phyloP scores from a whole-genome alignment of 2,888 invertebrate species.

The Spodoptera littoralis region DNA sequence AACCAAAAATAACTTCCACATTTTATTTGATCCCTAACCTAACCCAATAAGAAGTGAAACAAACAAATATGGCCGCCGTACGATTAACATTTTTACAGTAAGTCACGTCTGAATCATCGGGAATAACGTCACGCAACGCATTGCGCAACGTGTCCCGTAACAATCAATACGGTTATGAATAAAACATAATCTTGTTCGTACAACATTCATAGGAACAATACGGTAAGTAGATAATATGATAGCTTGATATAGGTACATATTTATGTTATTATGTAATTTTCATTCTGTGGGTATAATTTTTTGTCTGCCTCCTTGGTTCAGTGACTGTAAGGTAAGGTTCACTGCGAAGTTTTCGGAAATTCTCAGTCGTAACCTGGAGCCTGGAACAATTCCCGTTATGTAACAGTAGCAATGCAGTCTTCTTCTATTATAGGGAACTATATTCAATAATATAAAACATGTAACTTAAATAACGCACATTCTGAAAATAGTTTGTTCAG shows the following conservation, averaged over 20 bases:
- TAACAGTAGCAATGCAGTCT: too few species aligned
- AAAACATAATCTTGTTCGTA: slow-evolving; percentile 36
- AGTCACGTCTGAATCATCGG: slow-evolving; percentile 64
- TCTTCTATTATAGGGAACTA: too few species aligned
- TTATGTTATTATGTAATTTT: slow-evolving; percentile 1
- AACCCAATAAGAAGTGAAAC: slow-evolving; percentile 1
- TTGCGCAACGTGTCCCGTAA: slow-evolving; percentile 53
- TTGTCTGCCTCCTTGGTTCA: too few species aligned
- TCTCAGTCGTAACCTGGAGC: too few species aligned
- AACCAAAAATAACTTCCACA: too few species aligned
- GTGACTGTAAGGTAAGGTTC: too few species aligned
- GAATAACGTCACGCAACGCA: slow-evolving; percentile 44
- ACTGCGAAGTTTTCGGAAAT: too few species aligned
- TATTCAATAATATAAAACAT: too few species aligned
- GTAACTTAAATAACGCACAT: too few species aligned
- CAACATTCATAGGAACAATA: slow-evolving; percentile 1
- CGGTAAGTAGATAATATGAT: background rate
- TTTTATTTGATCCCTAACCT: too few species aligned
- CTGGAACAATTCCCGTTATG: too few species aligned
- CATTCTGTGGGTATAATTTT: background rate
- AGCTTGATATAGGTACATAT: background rate
- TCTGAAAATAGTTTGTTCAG: too few species aligned
- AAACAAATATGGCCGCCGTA: slow-evolving; percentile 1
- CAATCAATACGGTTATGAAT: slow-evolving; percentile 53
- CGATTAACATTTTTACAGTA: slow-evolving; percentile 37